These are phyloP conservation scores for Pristionchus fissidentatus DNA, from an alignment of 2,888 invertebrate genomes.

Conservation along the genomic window DNA sequence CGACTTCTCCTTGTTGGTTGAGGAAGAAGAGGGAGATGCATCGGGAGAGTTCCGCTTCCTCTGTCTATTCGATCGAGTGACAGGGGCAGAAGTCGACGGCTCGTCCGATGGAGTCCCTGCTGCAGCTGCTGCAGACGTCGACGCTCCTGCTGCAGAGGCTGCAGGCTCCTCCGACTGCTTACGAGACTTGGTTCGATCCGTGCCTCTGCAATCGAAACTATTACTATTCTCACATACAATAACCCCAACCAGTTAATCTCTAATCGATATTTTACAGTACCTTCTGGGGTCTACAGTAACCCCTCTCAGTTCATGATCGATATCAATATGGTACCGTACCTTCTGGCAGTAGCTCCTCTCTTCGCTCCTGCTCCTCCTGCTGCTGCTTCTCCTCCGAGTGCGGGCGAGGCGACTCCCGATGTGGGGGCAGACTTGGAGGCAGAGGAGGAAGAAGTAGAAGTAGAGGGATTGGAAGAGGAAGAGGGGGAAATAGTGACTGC, in stretches of 20 bases:
- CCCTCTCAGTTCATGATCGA: conserved; percentile 50
- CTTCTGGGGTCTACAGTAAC: no score
- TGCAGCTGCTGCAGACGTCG: conserved; percentile 11
- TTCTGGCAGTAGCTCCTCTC: conserved; percentile 5
- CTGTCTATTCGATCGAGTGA: conserved; percentile 37
- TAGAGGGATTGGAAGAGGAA: not conserved
- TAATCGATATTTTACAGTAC: no score
- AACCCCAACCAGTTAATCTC: not conserved
- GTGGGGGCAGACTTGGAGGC: conserved; percentile 44
- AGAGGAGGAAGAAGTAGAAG: not conserved
- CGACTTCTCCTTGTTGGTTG: conserved; percentile 52
- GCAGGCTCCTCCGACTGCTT: not conserved
- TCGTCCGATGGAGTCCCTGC: not conserved
- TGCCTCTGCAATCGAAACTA: not conserved
- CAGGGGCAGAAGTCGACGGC: not conserved
- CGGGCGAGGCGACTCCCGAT: conserved; percentile 20
- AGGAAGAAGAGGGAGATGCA: conserved; percentile 21
- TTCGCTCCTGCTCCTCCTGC: not conserved
- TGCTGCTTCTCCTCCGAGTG: not conserved
- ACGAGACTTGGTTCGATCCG: conserved; percentile 1
- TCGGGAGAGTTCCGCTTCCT: conserved; percentile 42
- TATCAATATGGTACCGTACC: not conserved
- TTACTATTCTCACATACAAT: not conserved
- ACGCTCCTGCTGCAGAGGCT: conserved; percentile 40
- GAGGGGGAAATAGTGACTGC: not conserved